Conservation (phyloP, 2,888 invertebrate species). For the Diplolepis rosae region DNA sequence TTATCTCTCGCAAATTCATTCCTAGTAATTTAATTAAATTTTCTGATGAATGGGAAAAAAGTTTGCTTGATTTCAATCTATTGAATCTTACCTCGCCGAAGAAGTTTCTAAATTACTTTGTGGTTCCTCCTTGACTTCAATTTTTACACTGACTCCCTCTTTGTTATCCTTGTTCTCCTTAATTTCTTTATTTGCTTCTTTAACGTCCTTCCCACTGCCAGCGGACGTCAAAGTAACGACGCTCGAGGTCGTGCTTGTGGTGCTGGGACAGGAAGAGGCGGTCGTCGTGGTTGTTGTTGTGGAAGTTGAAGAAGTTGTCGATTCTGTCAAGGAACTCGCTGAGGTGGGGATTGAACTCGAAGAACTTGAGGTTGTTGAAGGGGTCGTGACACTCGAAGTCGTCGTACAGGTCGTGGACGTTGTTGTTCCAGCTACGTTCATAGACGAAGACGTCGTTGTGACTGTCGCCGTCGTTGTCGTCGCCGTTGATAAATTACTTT, state of each 20-base stretch:
- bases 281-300: conserved; percentile 61
- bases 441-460: conserved; percentile 59
- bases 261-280: conserved; percentile 53
- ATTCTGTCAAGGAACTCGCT: conserved; percentile 47
- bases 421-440: conserved; percentile 55
- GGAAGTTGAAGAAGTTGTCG: conserved; percentile 53
- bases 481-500: conserved; percentile 60
- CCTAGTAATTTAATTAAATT: not conserved
- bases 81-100: conserved; percentile 57
- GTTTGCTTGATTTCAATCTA: no score
- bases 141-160: conserved; percentile 75
- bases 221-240: conserved; percentile 53
- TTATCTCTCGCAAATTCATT: not conserved
- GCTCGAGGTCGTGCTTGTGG: conserved; percentile 55
- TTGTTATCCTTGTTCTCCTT: conserved; percentile 79
- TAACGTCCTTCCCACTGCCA: conserved; percentile 59
- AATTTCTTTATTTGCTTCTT: conserved; percentile 74
- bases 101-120: conserved; percentile 60
- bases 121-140: conserved; percentile 66
- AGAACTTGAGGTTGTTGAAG: conserved; percentile 51
- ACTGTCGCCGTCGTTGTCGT: conserved; percentile 61
- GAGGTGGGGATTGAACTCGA: conserved; percentile 61
- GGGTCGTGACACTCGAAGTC: conserved; percentile 56
- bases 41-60: no score
- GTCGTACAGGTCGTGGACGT: conserved; percentile 54